Evolutionary conservation across 2,888 invertebrate genomes (phyloP), one percentile per base, ranked within the genome.

Genomic region (Lasius platythorax): DNA sequence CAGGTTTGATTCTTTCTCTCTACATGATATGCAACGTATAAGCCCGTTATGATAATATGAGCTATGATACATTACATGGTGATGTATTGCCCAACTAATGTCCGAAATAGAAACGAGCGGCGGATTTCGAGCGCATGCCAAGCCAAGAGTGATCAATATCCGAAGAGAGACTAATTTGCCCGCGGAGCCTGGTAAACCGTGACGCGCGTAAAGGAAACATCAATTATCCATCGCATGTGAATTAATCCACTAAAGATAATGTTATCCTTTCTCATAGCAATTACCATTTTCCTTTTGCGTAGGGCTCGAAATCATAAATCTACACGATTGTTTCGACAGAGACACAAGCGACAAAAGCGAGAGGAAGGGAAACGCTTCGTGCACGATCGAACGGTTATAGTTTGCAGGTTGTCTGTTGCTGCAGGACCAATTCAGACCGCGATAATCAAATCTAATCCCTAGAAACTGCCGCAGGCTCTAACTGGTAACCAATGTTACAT

Each of bases 371-470:
- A 64, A 43, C n/a, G 11, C 6, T 12, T n/a, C 37, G 76, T 33
- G 46, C 61, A 79, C 18, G 74, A 61, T 79, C 61, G 61, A 79
- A 9, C 12, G 61, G 61, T 72, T 73, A 37, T 73, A 79, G 79
- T 73, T 81, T 73, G 74, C 73, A 79, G 73, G 73, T 37, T 61
- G 78, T 79, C 78, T 30, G 74, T 73, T 73, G 79, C 73, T 73
- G 28, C 23, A 81, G 75, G 46, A 74, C 61, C 61, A 88, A 86
- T 89, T 79, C 64, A 67, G 85, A 79, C 84, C 88, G 87, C 85
- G 87, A 92, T 93, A 92, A 92, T 92, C 91, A 91, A 93, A 92
- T 92, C 89, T 91, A 92, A 91, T 92, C 91, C 89, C 86, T 83
- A 70, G 84, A 85, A 91, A 91, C 89, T 88, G 90, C 87, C 84